These are phyloP conservation scores for Xestobium rufovillosum DNA, from an alignment of 2,888 invertebrate genomes.

Conservation along the genomic window DNA sequence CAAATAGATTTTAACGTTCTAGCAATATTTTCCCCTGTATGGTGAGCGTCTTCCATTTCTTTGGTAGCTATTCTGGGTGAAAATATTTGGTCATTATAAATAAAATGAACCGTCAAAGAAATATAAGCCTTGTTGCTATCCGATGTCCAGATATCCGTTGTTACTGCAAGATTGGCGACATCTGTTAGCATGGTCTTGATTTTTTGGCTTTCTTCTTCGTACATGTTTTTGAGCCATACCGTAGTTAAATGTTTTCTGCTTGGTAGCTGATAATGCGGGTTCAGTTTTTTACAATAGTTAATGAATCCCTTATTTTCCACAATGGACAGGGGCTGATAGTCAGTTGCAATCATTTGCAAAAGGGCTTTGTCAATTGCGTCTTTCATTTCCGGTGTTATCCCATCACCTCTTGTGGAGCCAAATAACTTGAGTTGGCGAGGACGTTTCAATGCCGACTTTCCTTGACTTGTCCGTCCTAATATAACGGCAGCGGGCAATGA, in stretches of 20 bases:
- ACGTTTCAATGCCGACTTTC: too few relatives aligned
- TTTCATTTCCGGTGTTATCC: neutral
- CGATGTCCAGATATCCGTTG: slow-evolving; percentile 31
- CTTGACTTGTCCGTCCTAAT: too few relatives aligned
- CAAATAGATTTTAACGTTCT: slow-evolving; percentile 20
- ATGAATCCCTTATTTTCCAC: slow-evolving; percentile 28
- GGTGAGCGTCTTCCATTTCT: slow-evolving; percentile 21
- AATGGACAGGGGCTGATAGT: slow-evolving; percentile 26
- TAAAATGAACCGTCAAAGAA: slow-evolving; percentile 28
- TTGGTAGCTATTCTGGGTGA: slow-evolving; percentile 20
- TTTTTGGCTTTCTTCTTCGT: slow-evolving; percentile 14
- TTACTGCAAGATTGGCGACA: slow-evolving; percentile 21
- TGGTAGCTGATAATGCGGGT: slow-evolving; percentile 23
- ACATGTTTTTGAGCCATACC: slow-evolving; percentile 18
- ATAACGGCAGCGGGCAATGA: too few relatives aligned
- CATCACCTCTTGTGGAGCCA: slow-evolving; percentile 1
- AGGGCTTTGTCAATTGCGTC: slow-evolving; percentile 15
- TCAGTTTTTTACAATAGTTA: slow-evolving; percentile 20
- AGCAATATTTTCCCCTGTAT: slow-evolving; percentile 21
- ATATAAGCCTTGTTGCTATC: slow-evolving; percentile 24
- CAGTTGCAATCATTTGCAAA: slow-evolving; percentile 22
- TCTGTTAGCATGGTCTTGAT: slow-evolving; percentile 20
- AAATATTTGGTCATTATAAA: slow-evolving; percentile 19
- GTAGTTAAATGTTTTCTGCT: too few relatives aligned
- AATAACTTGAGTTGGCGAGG: slow-evolving; percentile 9